Evolutionary conservation across 2,888 invertebrate species (phyloP), one percentile per base, ranked within the genome.

Genomic region (Epinotia brunnichana): DNA sequence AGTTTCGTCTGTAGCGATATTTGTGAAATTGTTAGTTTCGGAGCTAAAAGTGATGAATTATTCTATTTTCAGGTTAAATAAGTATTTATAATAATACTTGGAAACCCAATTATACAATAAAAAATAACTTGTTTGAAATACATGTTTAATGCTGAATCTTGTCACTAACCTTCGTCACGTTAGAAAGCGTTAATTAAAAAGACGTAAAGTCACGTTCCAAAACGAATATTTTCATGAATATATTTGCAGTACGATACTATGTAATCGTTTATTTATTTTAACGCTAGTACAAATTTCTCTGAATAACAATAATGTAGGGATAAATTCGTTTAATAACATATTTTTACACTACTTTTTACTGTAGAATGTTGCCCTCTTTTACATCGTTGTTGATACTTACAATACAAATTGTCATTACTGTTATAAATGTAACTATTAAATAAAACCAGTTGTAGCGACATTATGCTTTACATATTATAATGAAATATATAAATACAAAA

Each of bases 371-470:
- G 84, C 83, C 83, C 82, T 80, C 77, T 78, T 77, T 73, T 77
- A 79, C 81, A 73, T 76, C 78, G 80, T 83, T 84, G 82, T 83
- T 83, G 80, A 77, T 78, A 79, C 71, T 79, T 80, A 83, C 80
- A 82, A 82, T 83, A 83, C 82, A 70, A 80, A 73, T 82, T 83
- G 80, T 79, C 79, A 80, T 79, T 82, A 80, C 82, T 81, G 85
- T 82, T 85, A 84, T 83, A 80, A 54, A 56, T 66, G 24, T 66
- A 78, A 79, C 79, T 79, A 81, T 82, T 77, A 72, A 73, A 78
- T 76, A 67, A 64, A 69, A 62, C 78, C 77, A 80, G 77, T 78
- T 75, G 78, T 82, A 83, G 79, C 77, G 73, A 78, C 74, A 73
- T 79, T 80, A 80, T 78, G 85, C 85, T 85, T 85, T 78, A 77